These are phyloP conservation scores for Lethrus apterus DNA, from an alignment of 1,140 invertebrate species.

Conservation along the genomic window DNA sequence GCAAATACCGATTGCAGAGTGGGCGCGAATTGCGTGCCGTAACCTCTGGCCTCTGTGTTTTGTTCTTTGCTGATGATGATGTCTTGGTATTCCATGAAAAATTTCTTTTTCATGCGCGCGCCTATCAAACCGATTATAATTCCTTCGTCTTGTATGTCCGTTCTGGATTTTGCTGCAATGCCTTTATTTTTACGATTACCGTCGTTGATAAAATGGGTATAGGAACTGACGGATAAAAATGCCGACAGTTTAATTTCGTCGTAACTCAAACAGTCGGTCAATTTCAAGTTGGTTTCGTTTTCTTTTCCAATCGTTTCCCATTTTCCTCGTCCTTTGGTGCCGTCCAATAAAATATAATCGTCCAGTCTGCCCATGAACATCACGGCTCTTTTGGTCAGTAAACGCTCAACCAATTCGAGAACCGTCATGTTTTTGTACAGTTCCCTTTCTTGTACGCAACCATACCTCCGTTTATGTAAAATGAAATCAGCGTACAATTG, in stretches of 20 bases:
- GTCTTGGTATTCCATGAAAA: slow-evolving; percentile 46
- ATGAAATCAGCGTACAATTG: slow-evolving; percentile 42
- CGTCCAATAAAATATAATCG: slow-evolving; percentile 45
- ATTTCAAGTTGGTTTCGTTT: slow-evolving; percentile 38
- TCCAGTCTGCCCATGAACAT: slow-evolving; percentile 46
- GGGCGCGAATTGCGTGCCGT: slow-evolving; percentile 37
- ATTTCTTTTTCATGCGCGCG: slow-evolving; percentile 40
- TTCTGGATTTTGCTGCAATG: slow-evolving; percentile 15
- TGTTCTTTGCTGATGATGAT: slow-evolving; percentile 42
- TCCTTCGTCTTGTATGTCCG: slow-evolving; percentile 24
- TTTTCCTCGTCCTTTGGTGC: slow-evolving; percentile 40
- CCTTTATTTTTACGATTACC: slow-evolving; percentile 29
- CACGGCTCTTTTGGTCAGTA: slow-evolving; percentile 50
- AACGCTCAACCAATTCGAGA: slow-evolving; percentile 47
- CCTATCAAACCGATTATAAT: slow-evolving; percentile 41
- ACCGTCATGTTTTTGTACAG: slow-evolving; percentile 50
- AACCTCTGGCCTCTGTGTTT: slow-evolving; percentile 40
- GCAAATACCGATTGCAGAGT: slow-evolving; percentile 37
- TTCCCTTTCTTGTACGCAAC: slow-evolving; percentile 45
- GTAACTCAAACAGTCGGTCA: slow-evolving; percentile 29
- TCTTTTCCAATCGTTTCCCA: slow-evolving; percentile 45
- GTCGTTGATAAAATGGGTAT: slow-evolving; percentile 28
- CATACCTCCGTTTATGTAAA: slow-evolving; percentile 44
- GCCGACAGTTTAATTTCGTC: slow-evolving; percentile 32
- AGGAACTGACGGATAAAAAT: slow-evolving; percentile 29